Conservation (phyloP, 1,140 invertebrate genomes). For the Lethocerus indicus region DNA sequence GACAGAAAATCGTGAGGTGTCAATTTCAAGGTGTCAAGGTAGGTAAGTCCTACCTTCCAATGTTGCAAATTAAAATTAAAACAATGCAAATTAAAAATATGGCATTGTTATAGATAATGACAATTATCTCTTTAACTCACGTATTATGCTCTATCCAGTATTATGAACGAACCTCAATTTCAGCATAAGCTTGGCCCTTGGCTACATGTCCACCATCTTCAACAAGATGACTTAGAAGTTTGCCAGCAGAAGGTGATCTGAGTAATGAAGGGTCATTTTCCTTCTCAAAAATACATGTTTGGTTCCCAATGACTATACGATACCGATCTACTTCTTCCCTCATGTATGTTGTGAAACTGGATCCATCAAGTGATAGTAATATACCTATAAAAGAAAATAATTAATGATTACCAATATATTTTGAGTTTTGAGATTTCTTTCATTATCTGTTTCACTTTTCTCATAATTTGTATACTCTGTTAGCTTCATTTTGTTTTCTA, state of each 20-base stretch:
- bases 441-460: too few relatives aligned
- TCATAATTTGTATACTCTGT: too few relatives aligned
- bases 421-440: too few relatives aligned
- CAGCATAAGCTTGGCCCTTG: slow-evolving; percentile 84
- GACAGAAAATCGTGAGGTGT: too few relatives aligned
- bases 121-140: neutral
- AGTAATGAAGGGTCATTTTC: slow-evolving; percentile 95
- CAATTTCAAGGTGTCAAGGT: too few relatives aligned
- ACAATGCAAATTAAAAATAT: too few relatives aligned
- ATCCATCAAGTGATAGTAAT: slow-evolving; percentile 79
- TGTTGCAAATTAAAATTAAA: too few relatives aligned
- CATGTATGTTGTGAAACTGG: slow-evolving; percentile 93
- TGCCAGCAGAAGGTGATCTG: slow-evolving; percentile 89
- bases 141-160: too few relatives aligned
- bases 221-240: slow-evolving; percentile 76
- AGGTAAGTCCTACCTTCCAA: too few relatives aligned
- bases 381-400: slow-evolving; percentile 36
- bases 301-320: slow-evolving; percentile 92
- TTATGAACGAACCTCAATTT: slow-evolving; percentile 64
- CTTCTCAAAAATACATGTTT: slow-evolving; percentile 95
- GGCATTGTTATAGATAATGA: neutral
- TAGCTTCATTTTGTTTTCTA: too few relatives aligned
- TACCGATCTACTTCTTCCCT: slow-evolving; percentile 95
- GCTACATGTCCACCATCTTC: slow-evolving; percentile 90
- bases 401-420: too few relatives aligned